A percentile compares a stretch with the other conserved stretches of the same genome.
phyloP scores from a whole-genome alignment of 2,888 invertebrate genomes.

The Meloe dianella region DNA sequence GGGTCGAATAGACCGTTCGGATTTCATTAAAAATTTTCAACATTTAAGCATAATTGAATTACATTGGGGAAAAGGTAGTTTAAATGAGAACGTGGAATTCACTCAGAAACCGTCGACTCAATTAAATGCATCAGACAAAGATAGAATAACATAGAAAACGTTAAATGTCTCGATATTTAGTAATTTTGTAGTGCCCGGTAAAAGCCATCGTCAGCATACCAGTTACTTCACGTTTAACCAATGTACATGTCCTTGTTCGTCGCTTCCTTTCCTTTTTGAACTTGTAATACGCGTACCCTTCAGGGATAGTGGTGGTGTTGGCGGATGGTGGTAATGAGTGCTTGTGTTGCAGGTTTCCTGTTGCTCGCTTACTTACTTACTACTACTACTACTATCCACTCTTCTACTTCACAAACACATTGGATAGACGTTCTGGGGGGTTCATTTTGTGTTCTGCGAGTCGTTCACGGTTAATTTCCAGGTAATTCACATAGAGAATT shows the following conservation, averaged over 20 bases:
- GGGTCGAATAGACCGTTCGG: slow-evolving; percentile 12
- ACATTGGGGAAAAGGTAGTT: slow-evolving; percentile 25
- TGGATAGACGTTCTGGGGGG: slow-evolving; percentile 25
- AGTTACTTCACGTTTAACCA: slow-evolving; percentile 28
- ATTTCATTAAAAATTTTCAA: slow-evolving; percentile 21
- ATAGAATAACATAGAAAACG: slow-evolving; percentile 30
- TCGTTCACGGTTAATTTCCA: slow-evolving; percentile 56
- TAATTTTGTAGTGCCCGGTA: slow-evolving; percentile 47
- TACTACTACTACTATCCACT: too few relatives aligned
- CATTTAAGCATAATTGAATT: slow-evolving; percentile 25
- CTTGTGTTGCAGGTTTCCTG: slow-evolving; percentile 53
- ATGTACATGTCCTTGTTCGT: slow-evolving; percentile 5
- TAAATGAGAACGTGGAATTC: slow-evolving; percentile 18
- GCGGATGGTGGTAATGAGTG: slow-evolving; percentile 50
- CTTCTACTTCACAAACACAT: slow-evolving; percentile 31
- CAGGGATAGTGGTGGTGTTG: slow-evolving; percentile 13
- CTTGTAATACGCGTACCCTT: slow-evolving; percentile 17
- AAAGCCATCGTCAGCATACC: slow-evolving; percentile 47
- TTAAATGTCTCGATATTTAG: slow-evolving; percentile 51
- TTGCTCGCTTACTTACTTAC: slow-evolving; percentile 44
- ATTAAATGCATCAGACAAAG: slow-evolving; percentile 22
- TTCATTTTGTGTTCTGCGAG: slow-evolving; percentile 41
- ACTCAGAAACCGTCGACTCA: slow-evolving; percentile 9
- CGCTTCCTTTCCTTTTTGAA: slow-evolving; percentile 9
- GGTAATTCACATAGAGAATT: slow-evolving; percentile 55